Evolutionary conservation across 2,797 vertebrate species (phyloP).

Genomic region (Tiaroga cobitis): DNA sequence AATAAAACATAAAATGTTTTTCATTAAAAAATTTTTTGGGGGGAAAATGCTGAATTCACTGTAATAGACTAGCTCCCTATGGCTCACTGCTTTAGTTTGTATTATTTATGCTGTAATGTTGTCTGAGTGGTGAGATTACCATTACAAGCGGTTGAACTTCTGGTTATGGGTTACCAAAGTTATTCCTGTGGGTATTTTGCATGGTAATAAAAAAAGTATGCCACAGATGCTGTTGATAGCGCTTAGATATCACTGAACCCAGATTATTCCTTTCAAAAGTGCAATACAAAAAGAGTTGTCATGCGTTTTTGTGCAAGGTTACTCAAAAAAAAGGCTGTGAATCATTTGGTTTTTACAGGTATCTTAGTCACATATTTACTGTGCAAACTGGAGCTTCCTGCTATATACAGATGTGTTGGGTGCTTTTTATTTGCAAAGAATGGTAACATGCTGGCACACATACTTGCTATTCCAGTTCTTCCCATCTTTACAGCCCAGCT

Average conservation of each 20-base stretch:
- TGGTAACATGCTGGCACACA: slow-evolving; percentile 60
- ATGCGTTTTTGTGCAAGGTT: not conserved
- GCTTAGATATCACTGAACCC: not conserved
- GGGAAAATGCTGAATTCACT: not conserved
- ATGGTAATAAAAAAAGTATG: not conserved
- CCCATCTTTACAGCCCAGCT: slow-evolving; percentile 89
- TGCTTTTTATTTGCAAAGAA: slow-evolving; percentile 13
- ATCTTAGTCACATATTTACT: slow-evolving; percentile 14
- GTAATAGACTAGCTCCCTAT: not conserved
- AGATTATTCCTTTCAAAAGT: not conserved
- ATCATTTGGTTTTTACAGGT: not conserved
- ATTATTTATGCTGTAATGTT: not conserved
- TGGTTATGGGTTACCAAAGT: not conserved
- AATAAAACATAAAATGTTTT: too few relatives aligned
- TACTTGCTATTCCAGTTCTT: slow-evolving; percentile 92
- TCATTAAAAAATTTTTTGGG: too few relatives aligned
- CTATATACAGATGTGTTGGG: not conserved
- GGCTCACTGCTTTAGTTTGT: not conserved
- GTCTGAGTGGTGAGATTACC: not conserved
- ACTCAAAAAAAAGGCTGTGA: not conserved
- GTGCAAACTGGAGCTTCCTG: not conserved
- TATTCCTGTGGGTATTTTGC: not conserved
- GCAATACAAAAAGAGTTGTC: not conserved
- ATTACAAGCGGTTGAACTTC: not conserved
- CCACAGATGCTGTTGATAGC: not conserved